These are phyloP conservation scores for Esox lucius DNA, from an alignment of 2,797 vertebrate species.

Conservation along the genomic window DNA sequence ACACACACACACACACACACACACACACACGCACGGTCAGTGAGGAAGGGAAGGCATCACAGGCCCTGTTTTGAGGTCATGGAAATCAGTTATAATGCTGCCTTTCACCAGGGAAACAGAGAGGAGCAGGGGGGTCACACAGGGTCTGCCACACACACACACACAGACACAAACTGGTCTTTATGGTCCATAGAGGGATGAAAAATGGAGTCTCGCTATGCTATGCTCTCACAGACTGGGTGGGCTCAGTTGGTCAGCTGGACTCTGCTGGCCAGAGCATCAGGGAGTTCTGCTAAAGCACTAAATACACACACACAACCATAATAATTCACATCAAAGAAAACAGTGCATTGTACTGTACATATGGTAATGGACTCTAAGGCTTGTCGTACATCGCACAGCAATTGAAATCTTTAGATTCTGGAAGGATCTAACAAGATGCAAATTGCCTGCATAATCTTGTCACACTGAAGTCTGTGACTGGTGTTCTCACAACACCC, in stretches of 20 bases:
- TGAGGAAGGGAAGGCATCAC: slow-evolving; percentile 44
- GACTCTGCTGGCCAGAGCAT: slow-evolving; percentile 53
- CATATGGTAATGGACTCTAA: too few relatives aligned
- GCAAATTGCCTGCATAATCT: too few relatives aligned
- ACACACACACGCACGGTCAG: slow-evolving; percentile 19
- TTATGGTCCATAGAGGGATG: slow-evolving; percentile 56
- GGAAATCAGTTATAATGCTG: slow-evolving; percentile 73
- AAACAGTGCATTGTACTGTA: too few relatives aligned
- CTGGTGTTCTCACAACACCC: too few relatives aligned
- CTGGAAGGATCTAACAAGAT: too few relatives aligned
- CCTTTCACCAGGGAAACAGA: slow-evolving; percentile 73
- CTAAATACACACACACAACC: slow-evolving; percentile 39
- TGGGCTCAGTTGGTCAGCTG: slow-evolving; percentile 72
- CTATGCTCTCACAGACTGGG: slow-evolving; percentile 69
- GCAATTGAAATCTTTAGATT: too few relatives aligned
- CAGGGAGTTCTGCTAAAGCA: slow-evolving; percentile 68
- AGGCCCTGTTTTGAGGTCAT: slow-evolving; percentile 70
- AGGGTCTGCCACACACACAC: slow-evolving; percentile 39
- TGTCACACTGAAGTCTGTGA: too few relatives aligned
- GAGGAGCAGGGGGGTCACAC: slow-evolving; percentile 56
- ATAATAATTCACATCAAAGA: slow-evolving; percentile 14
- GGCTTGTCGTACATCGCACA: too few relatives aligned
- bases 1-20: slow-evolving; percentile 5
- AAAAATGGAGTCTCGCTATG: slow-evolving; percentile 68
- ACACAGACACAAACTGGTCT: slow-evolving; percentile 39